Percentiles rank a stretch among this genome's conserved stretches.
Conservation (phyloP, 2,113 vertebrate genomes). For the Anolis carolinensis region DNA sequence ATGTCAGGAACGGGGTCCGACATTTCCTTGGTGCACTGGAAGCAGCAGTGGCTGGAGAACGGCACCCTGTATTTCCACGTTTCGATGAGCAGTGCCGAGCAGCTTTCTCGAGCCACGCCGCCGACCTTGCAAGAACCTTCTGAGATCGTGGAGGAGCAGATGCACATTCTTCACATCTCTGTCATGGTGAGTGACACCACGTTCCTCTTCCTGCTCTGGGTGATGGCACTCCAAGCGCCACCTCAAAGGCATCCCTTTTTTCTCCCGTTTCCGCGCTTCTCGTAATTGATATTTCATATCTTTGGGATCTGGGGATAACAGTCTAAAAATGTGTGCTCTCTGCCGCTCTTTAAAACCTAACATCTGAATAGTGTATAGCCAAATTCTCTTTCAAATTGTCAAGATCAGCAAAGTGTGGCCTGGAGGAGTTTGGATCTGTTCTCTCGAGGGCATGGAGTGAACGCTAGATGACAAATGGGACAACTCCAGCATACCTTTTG, state of each 20-base stretch:
- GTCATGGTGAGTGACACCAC: conserved; percentile 89
- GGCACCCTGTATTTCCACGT: conserved; percentile 97
- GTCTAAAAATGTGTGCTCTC: not conserved
- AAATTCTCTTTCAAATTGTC: not conserved
- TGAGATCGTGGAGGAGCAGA: conserved; percentile 90
- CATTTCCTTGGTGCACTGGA: conserved; percentile 96
- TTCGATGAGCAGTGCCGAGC: conserved; percentile 87
- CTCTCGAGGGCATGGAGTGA: not conserved
- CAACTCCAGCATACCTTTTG: not conserved
- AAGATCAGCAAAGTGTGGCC: not conserved
- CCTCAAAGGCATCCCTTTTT: not conserved
- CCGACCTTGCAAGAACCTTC: conserved; percentile 88
- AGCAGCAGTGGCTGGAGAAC: conserved; percentile 98
- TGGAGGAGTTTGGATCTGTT: not conserved
- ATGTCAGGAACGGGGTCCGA: conserved; percentile 93
- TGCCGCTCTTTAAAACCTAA: not conserved
- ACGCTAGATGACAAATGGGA: not conserved
- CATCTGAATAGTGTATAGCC: not conserved
- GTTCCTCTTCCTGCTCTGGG: accelerated
- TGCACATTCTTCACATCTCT: conserved; percentile 95
- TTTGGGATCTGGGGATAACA: not conserved
- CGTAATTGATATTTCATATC: not conserved
- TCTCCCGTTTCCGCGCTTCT: not conserved
- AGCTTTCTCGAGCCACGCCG: conserved; percentile 82
- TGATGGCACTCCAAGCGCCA: accelerated